Conservation (phyloP, 2,888 invertebrate species). For the Amphipoea oculea region DNA sequence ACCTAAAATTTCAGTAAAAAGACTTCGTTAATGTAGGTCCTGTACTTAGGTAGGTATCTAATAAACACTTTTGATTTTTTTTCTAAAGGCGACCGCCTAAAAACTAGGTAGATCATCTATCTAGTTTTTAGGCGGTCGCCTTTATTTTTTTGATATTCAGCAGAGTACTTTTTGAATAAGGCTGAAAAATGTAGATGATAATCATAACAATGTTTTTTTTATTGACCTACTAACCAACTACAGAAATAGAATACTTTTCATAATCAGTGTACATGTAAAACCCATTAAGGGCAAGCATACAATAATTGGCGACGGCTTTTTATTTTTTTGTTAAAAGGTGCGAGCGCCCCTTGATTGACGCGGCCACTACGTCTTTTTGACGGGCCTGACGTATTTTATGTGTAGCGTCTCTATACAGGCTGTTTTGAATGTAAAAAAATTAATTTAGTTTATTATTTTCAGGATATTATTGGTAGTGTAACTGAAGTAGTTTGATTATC, state of each 20-base stretch:
- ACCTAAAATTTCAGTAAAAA: no score
- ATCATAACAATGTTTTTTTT: slow-evolving; percentile 14
- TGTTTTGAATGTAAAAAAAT: slow-evolving; percentile 59
- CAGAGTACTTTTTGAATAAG: background rate
- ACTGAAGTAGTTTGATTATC: no score
- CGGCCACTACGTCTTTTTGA: slow-evolving; percentile 88
- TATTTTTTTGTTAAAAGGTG: slow-evolving; percentile 80
- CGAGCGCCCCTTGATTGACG: slow-evolving; percentile 86
- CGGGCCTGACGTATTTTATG: slow-evolving; percentile 84
- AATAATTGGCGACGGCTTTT: slow-evolving; percentile 85
- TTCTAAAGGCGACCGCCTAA: background rate
- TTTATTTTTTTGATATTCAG: no score
- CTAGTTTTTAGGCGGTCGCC: no score
- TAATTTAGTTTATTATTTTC: background rate
- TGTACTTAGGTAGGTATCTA: no score
- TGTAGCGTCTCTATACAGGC: slow-evolving; percentile 73
- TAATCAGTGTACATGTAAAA: slow-evolving; percentile 86
- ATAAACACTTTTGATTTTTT: background rate
- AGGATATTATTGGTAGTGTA: background rate
- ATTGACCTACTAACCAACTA: slow-evolving; percentile 23
- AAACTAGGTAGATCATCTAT: no score
- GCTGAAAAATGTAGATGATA: background rate
- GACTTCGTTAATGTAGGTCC: no score
- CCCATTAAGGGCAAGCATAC: slow-evolving; percentile 86
- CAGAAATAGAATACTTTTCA: slow-evolving; percentile 77